Conservation (phyloP, 1,140 invertebrate genomes). For the Cyclargus thomasi region DNA sequence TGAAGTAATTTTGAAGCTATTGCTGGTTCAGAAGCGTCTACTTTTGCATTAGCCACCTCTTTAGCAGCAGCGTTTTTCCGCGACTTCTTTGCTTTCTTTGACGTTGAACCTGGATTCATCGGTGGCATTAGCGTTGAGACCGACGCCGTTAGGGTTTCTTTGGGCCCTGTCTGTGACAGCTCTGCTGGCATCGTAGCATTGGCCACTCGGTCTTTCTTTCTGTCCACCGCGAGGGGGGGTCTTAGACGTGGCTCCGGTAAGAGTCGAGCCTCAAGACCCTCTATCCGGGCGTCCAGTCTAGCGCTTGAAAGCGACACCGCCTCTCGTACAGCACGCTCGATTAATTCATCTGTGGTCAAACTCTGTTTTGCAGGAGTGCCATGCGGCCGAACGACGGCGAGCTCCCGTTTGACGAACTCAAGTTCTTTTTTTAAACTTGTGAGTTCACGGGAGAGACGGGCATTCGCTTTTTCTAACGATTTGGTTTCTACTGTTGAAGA, state of each 20-base stretch:
- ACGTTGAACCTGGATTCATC: not conserved
- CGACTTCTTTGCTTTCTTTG: not conserved
- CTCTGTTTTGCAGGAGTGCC: no score
- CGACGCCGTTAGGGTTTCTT: no score
- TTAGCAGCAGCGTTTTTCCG: not conserved
- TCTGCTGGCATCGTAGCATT: not conserved
- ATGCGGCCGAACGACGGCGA: no score
- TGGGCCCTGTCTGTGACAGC: no score
- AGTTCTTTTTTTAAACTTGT: no score
- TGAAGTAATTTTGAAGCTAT: not conserved
- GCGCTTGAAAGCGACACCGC: slow-evolving; percentile 5
- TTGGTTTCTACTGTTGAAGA: no score
- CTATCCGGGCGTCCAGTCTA: not conserved
- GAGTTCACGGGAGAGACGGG: no score
- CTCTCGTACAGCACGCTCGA: slow-evolving; percentile 1
- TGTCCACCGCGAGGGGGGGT: slow-evolving; percentile 9
- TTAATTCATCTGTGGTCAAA: no score
- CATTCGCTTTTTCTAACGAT: no score
- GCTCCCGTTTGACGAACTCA: no score
- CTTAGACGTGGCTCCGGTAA: slow-evolving; percentile 16
- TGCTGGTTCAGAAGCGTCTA: not conserved
- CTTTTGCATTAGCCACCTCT: no score
- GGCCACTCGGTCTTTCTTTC: no score
- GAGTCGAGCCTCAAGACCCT: not conserved
- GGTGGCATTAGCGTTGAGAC: not conserved